Conservation (phyloP, 2,113 vertebrate species). For the Turdus rufiventris region DNA sequence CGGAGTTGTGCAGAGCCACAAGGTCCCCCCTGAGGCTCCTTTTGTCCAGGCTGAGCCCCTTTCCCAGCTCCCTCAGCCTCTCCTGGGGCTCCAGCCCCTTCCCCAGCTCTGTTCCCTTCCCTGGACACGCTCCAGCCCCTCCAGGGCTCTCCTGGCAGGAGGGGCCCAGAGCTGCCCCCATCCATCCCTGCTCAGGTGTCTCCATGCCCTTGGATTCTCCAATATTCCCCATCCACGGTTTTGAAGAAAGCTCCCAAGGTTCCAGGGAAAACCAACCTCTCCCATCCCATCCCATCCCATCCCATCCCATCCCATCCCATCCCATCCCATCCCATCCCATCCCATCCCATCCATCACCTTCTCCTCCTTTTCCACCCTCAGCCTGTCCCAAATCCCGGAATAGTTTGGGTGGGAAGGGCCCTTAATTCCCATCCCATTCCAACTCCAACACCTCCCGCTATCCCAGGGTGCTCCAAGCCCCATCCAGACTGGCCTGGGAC, state of each 20-base stretch:
- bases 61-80: too few species aligned
- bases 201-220: neutral
- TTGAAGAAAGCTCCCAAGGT: neutral
- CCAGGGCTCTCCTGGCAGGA: too few species aligned
- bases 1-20: fast-evolving
- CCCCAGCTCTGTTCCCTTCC: neutral
- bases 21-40: too few species aligned
- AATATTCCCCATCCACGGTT: neutral
- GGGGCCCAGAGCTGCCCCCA: fast-evolving
- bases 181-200: neutral
- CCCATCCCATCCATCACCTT: too few species aligned
- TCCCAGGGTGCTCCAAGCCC: neutral
- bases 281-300: neutral
- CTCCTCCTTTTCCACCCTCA: neutral
- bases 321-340: too few species aligned
- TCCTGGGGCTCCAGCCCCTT: neutral
- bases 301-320: neutral
- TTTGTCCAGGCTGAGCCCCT: too few species aligned
- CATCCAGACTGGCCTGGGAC: neutral
- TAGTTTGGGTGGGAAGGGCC: neutral
- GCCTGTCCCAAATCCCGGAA: neutral
- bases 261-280: neutral
- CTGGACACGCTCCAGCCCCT: neutral
- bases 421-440: neutral
- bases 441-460: neutral